Base-by-base conservation (phyloP, 2,888 invertebrate species). In the Volucella inflata region DNA sequence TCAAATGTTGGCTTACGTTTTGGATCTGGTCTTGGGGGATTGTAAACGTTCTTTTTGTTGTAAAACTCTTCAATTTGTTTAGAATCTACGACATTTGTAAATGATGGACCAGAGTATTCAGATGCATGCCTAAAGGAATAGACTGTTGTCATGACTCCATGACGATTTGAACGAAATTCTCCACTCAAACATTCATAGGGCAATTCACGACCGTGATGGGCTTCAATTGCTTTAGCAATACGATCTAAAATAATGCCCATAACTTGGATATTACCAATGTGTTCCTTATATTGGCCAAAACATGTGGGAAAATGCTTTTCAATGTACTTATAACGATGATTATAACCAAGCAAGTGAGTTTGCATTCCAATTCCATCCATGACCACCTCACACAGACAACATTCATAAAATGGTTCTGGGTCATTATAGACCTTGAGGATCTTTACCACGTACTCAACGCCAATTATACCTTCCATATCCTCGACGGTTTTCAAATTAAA, bases 381-480 rank as follows among this genome's bases (percentile, higher is more conserved):
- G 82, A 95, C 94, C 91, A 96, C 95, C 89, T 94, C 94, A 91
- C 97, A 97, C 79, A 97, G 93, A 87, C 95, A 94, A 91, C 97
- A 97, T 75, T 95, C 93, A 91, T 96, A 97, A 81, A 94, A 92
- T 1, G 96, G 95, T 90, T 95, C 95, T 89, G 94, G 93, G 88
- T 94, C 94, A 42, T 93, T 91, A 88, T 94, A 92, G 89, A 94
- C 94, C 79, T 94, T 94, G 14, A 94, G 93, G 88, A 96, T 93
- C 92, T 97, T 97, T 64, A 97, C 92, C 84, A 97, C 93, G 92
- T 96, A 97, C 92, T 97, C 97, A 75, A 97, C 92, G 10, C 96
- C 97, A 64, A 96, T 90, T 84, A 94, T 90, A 4, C 91, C 91
- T 57, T 89, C 71, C 2, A 89, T 62, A 44, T 90, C 88, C 14